Base-by-base conservation (phyloP, 2,888 invertebrate species). In the Eilema sororculum region DNA sequence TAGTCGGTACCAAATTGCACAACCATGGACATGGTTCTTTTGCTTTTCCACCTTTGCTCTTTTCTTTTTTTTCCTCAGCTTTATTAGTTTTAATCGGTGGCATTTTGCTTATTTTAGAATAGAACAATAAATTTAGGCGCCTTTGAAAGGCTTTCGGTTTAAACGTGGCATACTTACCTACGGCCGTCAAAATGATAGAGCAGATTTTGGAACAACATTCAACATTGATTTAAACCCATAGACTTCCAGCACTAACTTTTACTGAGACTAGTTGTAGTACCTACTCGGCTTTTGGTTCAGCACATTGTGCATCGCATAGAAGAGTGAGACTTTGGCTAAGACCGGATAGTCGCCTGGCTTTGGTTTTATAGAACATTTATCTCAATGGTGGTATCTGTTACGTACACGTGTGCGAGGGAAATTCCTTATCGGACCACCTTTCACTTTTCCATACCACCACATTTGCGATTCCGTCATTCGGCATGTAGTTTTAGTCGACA, bases 1-100 rank as follows among this genome's bases (percentile, higher is more conserved):
- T 92, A 2, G 78, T 83, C 0, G 94, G 93, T 0, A 94, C 87
- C 25, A 85, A 67, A 57, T 89, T 84, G 72, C 94, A 93, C 0
- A 87, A 73, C 88, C 89, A 89, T 0, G 90, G 90, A 28, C 92
- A 92, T 2, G 89, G 87, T 0, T 13, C 56, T 30, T 28, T 63
- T 0, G 10, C 4, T 58, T 58, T 62, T 10, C 22, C 52, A 22
- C 46, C 37, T n/a, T n/a, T 22, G 2, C 28, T 37, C 13, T 8
- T 58, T 25, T 37, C 16, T 10, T 8, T 16, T 52, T 10, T 8
- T 16, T 52, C 64, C 2, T 64, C 25, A 12, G 6, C 1, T 24
- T 2, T 28, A 22, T 22, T 67, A 9, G n/a, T 28, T 30, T 60
- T 61, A n/a, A 25, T 13, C 4, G 25, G 30, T 61, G 60, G 3